These are phyloP conservation scores for Tolmerus cingulatus DNA, from an alignment of 2,888 invertebrate genomes.

Conservation along the genomic window DNA sequence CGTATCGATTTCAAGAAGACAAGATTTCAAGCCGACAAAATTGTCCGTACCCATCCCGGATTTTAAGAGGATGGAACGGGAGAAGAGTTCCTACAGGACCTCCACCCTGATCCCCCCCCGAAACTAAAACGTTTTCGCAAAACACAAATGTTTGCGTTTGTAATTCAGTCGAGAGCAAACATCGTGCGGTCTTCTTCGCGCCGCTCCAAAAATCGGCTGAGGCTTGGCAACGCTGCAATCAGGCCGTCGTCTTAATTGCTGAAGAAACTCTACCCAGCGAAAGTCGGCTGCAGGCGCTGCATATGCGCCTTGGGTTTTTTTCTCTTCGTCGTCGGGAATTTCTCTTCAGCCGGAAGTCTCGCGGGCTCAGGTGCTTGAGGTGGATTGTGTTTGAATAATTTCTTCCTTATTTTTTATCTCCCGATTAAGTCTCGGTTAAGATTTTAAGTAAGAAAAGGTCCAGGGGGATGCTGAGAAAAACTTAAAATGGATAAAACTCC, in stretches of 20 bases:
- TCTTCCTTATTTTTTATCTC: not conserved
- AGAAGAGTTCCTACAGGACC: too few relatives aligned
- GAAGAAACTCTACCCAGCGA: not conserved
- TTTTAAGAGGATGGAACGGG: too few relatives aligned
- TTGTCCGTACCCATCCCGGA: not conserved
- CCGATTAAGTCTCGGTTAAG: not conserved
- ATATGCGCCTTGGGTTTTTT: conserved; percentile 12
- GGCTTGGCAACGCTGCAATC: conserved; percentile 25
- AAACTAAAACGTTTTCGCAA: not conserved
- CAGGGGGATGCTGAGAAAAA: not conserved
- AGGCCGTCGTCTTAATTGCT: conserved; percentile 8
- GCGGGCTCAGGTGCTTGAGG: not conserved
- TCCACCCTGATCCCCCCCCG: not conserved
- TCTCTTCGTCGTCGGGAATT: not conserved
- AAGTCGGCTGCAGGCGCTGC: not conserved
- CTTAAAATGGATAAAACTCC: not conserved
- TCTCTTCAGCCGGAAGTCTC: not conserved
- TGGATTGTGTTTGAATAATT: not conserved
- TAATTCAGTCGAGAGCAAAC: not conserved
- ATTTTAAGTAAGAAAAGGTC: not conserved
- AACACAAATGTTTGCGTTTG: not conserved
- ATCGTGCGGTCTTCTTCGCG: not conserved
- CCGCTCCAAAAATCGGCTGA: not conserved
- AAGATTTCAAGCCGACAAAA: not conserved
- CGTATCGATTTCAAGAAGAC: not conserved